Base-by-base conservation (phyloP, 2,888 invertebrate genomes). In the Caenorhabditis zanzibari region DNA sequence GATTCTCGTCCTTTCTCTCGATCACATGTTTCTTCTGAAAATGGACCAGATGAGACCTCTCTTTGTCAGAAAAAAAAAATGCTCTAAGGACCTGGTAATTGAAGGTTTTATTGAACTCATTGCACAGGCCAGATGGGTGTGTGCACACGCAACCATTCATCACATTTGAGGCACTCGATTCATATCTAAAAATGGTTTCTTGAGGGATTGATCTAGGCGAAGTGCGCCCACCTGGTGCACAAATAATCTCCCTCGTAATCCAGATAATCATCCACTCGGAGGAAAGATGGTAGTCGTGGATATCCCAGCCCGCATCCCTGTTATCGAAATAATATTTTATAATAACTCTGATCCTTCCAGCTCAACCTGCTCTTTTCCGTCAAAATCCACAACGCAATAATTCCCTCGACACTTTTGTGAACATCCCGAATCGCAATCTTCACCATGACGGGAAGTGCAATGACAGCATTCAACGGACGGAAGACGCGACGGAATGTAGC, bases 61-160 rank as follows among this genome's bases (percentile, higher is more conserved):
- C 5, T 22, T 2, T 12, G 26, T 26, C 14, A 35, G 24, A 68
- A 28, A 68, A 54, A 49, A 14, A 19, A 22, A n/a, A n/a, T n/a
- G n/a, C n/a, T n/a, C 41, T 68, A 64, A 7, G 49, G 44, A 87
- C 88, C 82, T 91, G 90, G 63, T 89, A 90, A 38, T 84, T 82
- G 58, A 87, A 75, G 32, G 90, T 90, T 44, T 85, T 80, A 56
- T 90, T 90, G 41, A 90, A 81, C 52, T 88, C 86, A 73, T 92
- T 92, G 76, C 92, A 92, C 19, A 64, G 63, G 32, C 92, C 92
- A 52, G 89, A 85, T n/a, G 91, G 90, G 63, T 86, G 80, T 16
- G 91, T 91, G 82, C 92, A 92, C 16, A 90, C 89, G 82, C 92
- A 92, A 26, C 92, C 92, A 81, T 91, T 90, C 83, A 92, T 90